Evolutionary conservation across 2,113 vertebrate genomes (phyloP).

Genomic region (Turdus rufiventris): DNA sequence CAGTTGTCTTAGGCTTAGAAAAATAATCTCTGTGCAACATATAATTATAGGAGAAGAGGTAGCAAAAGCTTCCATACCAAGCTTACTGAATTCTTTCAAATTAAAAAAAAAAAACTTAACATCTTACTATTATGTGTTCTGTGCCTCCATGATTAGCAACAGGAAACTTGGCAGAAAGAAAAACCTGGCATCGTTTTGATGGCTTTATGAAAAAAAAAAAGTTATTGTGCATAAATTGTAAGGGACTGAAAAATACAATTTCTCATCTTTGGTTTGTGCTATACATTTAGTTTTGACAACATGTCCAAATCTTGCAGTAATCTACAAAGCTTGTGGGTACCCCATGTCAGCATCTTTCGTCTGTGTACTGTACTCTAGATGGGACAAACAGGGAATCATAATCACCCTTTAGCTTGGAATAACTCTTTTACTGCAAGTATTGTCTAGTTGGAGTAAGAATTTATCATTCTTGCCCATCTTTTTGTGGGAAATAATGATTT

Average conservation of each 20-base stretch:
- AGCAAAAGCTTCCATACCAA: neutral
- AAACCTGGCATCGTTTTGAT: neutral
- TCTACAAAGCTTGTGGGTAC: neutral
- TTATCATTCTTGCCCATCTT: neutral
- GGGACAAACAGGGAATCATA: neutral
- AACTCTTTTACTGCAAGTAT: neutral
- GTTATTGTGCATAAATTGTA: neutral
- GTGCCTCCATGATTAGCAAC: neutral
- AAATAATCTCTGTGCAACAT: neutral
- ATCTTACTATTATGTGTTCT: neutral
- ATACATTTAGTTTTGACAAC: neutral
- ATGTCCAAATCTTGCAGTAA: neutral
- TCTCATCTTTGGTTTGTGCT: neutral
- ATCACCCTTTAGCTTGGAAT: neutral
- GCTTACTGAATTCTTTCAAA: conserved; percentile 1
- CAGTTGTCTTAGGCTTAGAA: neutral
- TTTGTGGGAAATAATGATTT: neutral
- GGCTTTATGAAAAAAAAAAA: neutral
- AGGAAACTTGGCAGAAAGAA: neutral
- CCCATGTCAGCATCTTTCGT: neutral
- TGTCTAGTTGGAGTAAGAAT: neutral
- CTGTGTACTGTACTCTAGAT: neutral
- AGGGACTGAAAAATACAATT: neutral
- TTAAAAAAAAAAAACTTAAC: neutral
- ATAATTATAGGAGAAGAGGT: neutral